Base-by-base conservation (phyloP, 2,888 invertebrate genomes). In the Phoronis australis region DNA sequence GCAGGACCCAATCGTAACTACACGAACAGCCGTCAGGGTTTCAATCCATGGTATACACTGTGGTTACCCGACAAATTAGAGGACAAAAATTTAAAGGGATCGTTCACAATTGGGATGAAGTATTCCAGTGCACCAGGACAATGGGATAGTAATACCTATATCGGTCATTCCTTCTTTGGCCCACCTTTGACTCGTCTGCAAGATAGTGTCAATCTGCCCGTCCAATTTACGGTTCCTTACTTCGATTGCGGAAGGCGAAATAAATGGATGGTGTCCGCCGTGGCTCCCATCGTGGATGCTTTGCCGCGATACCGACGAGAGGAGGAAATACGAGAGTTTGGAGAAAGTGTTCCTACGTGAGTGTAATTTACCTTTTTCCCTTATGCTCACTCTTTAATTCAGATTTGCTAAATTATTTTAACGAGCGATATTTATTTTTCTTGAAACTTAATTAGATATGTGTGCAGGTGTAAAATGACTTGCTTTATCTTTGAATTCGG, bases 161-260 rank as follows among this genome's bases (percentile, higher is more conserved):
- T 62, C 40, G 61, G 59, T 0, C 62, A 61, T 35, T 60, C 63
- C 4, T 73, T 75, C 55, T 76, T 73, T 52, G 76, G 76, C 1
- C 76, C 76, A 0, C 74, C 75, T 0, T 72, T 71, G 18, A 75
- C 76, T 2, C n/a, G n/a, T n/a, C n/a, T n/a, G n/a, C n/a, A n/a
- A n/a, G n/a, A n/a, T n/a, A 51, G 55, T 9, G 55, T 60, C 27
- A 55, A 55, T 2, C 92, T 95, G 1, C 96, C 96, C 15, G 90
- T 97, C 0, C 87, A 89, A 73, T 95, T 90, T 86, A 93, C 92
- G 0, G 82, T 87, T 50, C 96, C 96, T 0, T 97, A 96, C 75
- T 97, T 91, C 75, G 96, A 97, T 80, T 97, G 96, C 74, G 91
- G 90, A 4, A 82, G 94, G 56, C 87, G 94, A 0, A 94, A 96